Percentiles rank a stretch among this genome's conserved stretches.
These are phyloP conservation scores for Myiothlypis chrysogaster DNA, from an alignment of 2,797 vertebrate species.

Conservation along the genomic window DNA sequence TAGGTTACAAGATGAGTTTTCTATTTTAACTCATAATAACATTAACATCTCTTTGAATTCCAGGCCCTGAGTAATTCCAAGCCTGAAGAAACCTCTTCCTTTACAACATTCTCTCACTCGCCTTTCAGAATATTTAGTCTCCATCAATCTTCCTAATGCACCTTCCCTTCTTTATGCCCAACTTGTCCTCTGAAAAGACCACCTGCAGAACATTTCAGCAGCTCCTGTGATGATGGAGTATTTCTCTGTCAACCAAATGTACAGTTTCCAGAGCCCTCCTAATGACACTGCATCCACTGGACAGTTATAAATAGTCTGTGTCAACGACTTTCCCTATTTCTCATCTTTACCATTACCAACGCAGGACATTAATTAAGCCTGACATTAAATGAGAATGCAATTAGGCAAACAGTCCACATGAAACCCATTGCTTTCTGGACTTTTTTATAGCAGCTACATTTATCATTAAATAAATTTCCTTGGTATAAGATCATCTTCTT, in stretches of 20 bases:
- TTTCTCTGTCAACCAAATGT: background rate
- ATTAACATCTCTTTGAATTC: background rate
- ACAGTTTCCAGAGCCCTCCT: background rate
- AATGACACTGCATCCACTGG: background rate
- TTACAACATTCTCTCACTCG: background rate
- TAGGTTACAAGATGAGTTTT: background rate
- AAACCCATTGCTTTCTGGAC: constrained; percentile 1
- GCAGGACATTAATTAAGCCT: constrained; percentile 30
- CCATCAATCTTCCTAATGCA: constrained; percentile 9
- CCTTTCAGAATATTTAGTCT: background rate
- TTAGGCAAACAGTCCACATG: background rate
- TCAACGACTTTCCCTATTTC: background rate
- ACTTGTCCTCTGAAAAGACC: background rate
- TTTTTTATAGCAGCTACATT: background rate
- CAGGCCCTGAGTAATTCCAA: background rate
- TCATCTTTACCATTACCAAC: background rate
- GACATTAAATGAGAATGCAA: constrained; percentile 28
- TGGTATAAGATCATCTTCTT: background rate
- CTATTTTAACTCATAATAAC: background rate
- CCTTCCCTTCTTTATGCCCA: background rate
- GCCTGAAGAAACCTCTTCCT: background rate
- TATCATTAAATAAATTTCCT: background rate
- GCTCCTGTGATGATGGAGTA: background rate
- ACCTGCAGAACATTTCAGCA: background rate
- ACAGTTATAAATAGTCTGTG: background rate